phyloP scores from a whole-genome alignment of 1,140 invertebrate genomes.

The Drosophila varians region DNA sequence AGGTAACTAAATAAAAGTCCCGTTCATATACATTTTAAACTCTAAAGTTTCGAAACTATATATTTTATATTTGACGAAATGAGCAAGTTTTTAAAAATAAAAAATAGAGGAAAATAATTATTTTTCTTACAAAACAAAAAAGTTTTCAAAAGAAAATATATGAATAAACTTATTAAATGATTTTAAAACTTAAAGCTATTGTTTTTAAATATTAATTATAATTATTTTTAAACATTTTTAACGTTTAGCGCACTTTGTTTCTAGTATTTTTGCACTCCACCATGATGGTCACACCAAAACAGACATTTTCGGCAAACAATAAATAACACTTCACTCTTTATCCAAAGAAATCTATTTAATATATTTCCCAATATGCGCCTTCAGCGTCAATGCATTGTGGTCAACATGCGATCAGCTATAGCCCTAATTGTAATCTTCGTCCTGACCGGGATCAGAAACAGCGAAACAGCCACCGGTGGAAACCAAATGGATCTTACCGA shows the following conservation, averaged over 20 bases:
- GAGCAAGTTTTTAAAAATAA: no score
- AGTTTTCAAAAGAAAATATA: no score
- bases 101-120: no score
- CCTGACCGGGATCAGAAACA: slow-evolving; percentile 83
- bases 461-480: slow-evolving; percentile 82
- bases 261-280: no score
- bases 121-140: no score
- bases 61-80: not conserved
- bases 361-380: slow-evolving; percentile 26
- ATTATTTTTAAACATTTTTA: no score
- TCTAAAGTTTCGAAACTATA: not conserved
- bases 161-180: no score
- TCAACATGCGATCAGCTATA: slow-evolving; percentile 84
- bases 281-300: not conserved
- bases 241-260: no score
- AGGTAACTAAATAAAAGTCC: not conserved
- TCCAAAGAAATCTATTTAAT: not conserved
- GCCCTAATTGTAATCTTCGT: slow-evolving; percentile 83
- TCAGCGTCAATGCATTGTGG: slow-evolving; percentile 81
- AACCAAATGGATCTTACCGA: slow-evolving; percentile 65
- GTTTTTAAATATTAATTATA: no score
- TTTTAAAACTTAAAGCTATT: no score
- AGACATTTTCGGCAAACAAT: not conserved
- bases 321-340: not conserved
- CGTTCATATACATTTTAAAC: not conserved